These are phyloP conservation scores for Indicator indicator DNA, from an alignment of 2,113 vertebrate genomes.

Conservation along the genomic window DNA sequence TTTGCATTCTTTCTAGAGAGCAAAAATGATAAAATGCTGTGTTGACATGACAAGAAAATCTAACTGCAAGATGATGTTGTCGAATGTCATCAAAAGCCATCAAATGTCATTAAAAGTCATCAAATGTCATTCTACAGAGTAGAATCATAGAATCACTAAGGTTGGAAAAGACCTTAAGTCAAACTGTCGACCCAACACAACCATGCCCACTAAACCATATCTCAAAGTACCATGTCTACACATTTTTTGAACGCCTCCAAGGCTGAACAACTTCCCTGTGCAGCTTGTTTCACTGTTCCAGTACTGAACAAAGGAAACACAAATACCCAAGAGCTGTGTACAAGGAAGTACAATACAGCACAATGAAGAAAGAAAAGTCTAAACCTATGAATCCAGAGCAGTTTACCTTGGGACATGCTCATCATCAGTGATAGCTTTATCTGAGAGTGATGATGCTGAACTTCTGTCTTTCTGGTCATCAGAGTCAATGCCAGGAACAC, in stretches of 20 bases:
- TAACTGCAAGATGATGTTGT: not conserved
- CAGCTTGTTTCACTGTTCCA: not conserved
- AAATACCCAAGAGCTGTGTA: not conserved
- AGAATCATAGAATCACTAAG: too few relatives aligned
- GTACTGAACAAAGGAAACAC: not conserved
- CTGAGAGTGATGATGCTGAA: slow-evolving; percentile 3
- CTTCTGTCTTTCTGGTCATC: slow-evolving; percentile 15
- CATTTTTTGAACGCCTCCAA: too few relatives aligned
- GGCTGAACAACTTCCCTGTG: too few relatives aligned
- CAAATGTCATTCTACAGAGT: not conserved
- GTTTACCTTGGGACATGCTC: slow-evolving; percentile 85
- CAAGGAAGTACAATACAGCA: not conserved
- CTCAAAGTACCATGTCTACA: too few relatives aligned
- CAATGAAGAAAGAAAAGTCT: not conserved
- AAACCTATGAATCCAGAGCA: not conserved
- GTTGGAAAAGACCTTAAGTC: too few relatives aligned
- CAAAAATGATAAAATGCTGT: not conserved
- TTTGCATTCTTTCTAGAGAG: not conserved
- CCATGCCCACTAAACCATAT: too few relatives aligned
- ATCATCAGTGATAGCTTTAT: slow-evolving; percentile 46
- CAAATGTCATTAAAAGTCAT: not conserved
- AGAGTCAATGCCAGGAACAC: slow-evolving; percentile 17
- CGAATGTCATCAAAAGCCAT: not conserved
- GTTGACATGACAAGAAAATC: not conserved
- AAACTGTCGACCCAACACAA: too few relatives aligned